Base-by-base conservation (phyloP, 2,888 invertebrate species). In the Lasius fuliginosus region DNA sequence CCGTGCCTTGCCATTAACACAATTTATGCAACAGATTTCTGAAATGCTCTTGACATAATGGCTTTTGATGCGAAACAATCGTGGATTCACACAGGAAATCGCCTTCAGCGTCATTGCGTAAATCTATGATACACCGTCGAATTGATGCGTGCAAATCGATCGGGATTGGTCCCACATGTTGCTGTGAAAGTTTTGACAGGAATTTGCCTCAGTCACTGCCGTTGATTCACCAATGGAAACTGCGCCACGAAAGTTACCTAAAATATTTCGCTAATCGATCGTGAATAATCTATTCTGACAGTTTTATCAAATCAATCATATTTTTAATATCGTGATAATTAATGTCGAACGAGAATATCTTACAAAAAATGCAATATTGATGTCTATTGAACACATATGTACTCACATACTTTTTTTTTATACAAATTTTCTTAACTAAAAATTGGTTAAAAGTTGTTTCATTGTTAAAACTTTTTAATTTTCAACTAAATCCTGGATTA, bases 21-120 rank as follows among this genome's bases (percentile, higher is more conserved):
- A 62, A 88, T 83, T 83, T 88, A 85, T 74, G 82, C 75, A 74
- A 56, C 56, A 81, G 65, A 86, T 84, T 83, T 82, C 67, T 56
- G 40, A 68, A 56, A 87, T 82, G 71, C 81, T 71, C 53, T 60
- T 53, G 65, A 67, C 49, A 15, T 53, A 83, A 88, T 65, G 64
- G 69, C 56, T 65, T 62, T 62, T 62, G 73, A 79, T 71, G 67
- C 49, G 74, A 46, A 67, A 77, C 69, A 82, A 82, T 82, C 82
- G 81, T 11, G 65, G 71, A 75, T 81, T 82, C 64, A 49, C 33
- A 33, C 69, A 58, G 68, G 64, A 81, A 89, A 89, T 85, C 81
- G 76, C 40, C 77, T 77, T 62, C 77, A 49, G 53, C 79, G 40
- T 77, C 42, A 53, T 71, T 75, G 62, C 71, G 9, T 65, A 68